These are phyloP conservation scores for Cecropterus lyciades DNA, from an alignment of 1,140 invertebrate genomes.

Conservation along the genomic window DNA sequence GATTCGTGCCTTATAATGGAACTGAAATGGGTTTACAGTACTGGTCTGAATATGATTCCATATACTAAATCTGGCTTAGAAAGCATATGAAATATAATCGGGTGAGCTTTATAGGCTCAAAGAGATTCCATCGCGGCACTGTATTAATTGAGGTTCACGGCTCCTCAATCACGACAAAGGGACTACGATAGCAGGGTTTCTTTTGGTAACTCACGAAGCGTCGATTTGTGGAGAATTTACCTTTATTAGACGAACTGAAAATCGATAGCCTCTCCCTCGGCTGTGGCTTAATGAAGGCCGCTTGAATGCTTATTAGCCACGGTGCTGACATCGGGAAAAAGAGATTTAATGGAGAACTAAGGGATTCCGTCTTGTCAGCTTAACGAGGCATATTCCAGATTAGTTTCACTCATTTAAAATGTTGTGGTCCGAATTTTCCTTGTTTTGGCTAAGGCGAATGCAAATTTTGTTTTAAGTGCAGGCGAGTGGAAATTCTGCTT, in stretches of 20 bases:
- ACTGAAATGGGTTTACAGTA: too few species aligned
- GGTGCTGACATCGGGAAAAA: constrained; percentile 57
- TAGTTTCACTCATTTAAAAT: constrained; percentile 50
- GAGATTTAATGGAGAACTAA: constrained; percentile 64
- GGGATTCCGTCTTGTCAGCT: constrained; percentile 62
- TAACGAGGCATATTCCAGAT: constrained; percentile 57
- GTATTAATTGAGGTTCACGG: constrained; percentile 53
- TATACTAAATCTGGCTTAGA: constrained; percentile 31
- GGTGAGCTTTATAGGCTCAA: constrained; percentile 37
- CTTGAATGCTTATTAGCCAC: constrained; percentile 71
- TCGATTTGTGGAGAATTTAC: constrained; percentile 61
- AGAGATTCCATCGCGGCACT: constrained; percentile 40
- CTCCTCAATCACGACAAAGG: constrained; percentile 53
- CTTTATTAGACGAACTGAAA: constrained; percentile 67
- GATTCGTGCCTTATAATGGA: too few species aligned
- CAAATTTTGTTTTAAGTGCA: constrained; percentile 27
- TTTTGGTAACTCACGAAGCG: constrained; percentile 47
- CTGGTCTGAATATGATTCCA: constrained; percentile 39
- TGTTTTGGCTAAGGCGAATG: constrained; percentile 8
- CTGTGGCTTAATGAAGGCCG: constrained; percentile 69
- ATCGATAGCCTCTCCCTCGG: constrained; percentile 60
- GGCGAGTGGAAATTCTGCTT: constrained; percentile 22
- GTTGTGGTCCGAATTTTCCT: constrained; percentile 27
- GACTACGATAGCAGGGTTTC: constrained; percentile 49
- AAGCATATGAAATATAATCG: constrained; percentile 45